Conservation (phyloP, 2,888 invertebrate species). For the Taphrorychus bicolor region DNA sequence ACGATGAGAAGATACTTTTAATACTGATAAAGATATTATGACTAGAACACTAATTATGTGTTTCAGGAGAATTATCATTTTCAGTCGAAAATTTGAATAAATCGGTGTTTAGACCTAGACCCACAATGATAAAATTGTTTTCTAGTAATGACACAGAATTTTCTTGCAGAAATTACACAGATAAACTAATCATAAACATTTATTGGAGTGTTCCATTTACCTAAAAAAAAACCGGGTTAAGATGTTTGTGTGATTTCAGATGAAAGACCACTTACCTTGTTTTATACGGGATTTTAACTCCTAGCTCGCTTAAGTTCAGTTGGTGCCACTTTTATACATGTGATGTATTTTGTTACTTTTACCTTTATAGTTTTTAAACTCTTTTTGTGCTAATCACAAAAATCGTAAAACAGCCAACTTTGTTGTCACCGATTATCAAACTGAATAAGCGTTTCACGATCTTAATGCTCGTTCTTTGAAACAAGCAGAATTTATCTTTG, state of each 20-base stretch:
- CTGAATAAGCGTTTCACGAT: background rate
- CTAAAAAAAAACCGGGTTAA: background rate
- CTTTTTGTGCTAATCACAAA: too few relatives aligned
- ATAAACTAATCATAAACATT: background rate
- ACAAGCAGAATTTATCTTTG: background rate
- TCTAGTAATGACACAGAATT: background rate
- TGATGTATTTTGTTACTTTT: too few relatives aligned
- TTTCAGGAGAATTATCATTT: background rate
- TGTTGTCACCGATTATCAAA: too few relatives aligned
- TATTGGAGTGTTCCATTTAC: background rate
- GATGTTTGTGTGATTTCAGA: background rate
- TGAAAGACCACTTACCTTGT: background rate
- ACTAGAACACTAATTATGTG: background rate
- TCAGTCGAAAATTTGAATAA: background rate
- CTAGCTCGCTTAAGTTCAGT: too few relatives aligned
- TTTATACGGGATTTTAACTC: too few relatives aligned
- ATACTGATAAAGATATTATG: slow-evolving; percentile 12
- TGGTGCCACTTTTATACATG: too few relatives aligned
- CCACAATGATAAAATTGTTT: background rate
- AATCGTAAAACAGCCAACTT: too few relatives aligned
- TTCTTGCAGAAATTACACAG: background rate
- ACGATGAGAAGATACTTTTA: slow-evolving; percentile 3
- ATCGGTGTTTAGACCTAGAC: background rate
- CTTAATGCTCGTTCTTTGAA: background rate
- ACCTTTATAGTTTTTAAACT: too few relatives aligned